Conservation (phyloP, 2,888 invertebrate species). For the Cotesia congregata region DNA sequence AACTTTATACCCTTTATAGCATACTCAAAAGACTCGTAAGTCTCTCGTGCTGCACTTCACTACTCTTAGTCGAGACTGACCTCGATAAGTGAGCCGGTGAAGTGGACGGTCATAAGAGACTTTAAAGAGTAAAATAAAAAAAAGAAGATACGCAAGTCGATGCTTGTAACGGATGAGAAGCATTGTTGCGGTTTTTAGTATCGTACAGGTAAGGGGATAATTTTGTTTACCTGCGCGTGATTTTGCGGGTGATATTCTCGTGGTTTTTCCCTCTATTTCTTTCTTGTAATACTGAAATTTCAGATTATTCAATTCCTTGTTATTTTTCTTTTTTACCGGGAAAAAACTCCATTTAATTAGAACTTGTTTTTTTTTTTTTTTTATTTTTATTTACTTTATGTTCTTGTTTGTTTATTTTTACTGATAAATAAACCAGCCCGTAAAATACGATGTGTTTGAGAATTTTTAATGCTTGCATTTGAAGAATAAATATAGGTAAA, state of each 20-base stretch:
- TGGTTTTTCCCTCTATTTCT: not conserved
- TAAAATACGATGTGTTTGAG: not conserved
- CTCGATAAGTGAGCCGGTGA: slow-evolving; percentile 14
- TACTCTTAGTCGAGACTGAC: slow-evolving; percentile 3
- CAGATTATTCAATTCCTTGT: not conserved
- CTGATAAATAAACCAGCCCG: not conserved
- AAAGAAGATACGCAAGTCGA: slow-evolving; percentile 3
- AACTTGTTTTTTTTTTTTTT: not conserved
- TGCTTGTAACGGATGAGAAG: slow-evolving; percentile 1
- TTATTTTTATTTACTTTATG: not conserved
- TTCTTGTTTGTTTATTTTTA: not conserved
- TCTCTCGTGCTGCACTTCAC: not conserved
- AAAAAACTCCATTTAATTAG: not conserved
- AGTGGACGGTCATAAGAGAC: slow-evolving; percentile 9
- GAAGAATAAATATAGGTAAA: not conserved
- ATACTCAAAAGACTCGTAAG: not conserved
- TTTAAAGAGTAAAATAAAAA: slow-evolving; percentile 14
- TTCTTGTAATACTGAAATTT: not conserved
- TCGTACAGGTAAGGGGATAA: slow-evolving; percentile 10
- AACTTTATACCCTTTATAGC: not conserved
- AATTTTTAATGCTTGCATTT: not conserved
- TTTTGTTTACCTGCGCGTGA: slow-evolving; percentile 8
- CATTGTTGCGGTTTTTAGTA: slow-evolving; percentile 17
- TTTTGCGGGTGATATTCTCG: not conserved
- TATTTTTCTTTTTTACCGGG: not conserved